A percentile compares a stretch with the other conserved stretches of the same genome.
These are phyloP conservation scores for Acanthosepion pharaonis DNA, from an alignment of 2,888 invertebrate species.

Conservation along the genomic window DNA sequence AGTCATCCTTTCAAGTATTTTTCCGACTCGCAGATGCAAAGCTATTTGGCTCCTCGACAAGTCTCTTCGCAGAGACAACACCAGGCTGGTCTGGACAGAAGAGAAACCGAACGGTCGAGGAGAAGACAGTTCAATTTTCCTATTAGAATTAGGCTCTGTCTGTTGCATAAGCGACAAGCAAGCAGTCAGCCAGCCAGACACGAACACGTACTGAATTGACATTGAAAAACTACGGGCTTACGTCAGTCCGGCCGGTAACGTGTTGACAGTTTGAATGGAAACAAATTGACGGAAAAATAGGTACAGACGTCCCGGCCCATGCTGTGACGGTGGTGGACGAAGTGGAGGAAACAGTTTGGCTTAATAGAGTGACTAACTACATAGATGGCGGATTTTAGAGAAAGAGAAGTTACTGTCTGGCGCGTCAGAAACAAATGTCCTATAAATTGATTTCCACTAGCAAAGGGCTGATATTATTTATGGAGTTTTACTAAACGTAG, in stretches of 20 bases:
- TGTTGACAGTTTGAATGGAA: not conserved
- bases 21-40: not conserved
- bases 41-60: not conserved
- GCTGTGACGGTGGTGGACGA: not conserved
- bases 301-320: not conserved
- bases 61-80: too few species aligned
- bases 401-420: not conserved
- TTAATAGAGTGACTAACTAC: not conserved
- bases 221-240: not conserved
- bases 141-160: not conserved
- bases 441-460: not conserved
- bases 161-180: conserved; percentile 33
- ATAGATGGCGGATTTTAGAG: not conserved
- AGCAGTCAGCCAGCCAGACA: not conserved
- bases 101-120: not conserved
- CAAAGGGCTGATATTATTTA: not conserved
- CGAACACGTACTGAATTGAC: not conserved
- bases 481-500: not conserved
- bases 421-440: not conserved
- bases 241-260: not conserved
- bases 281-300: not conserved
- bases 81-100: not conserved
- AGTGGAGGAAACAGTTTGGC: accelerated
- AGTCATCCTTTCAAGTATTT: too few species aligned
- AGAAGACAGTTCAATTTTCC: conserved; percentile 15